phyloP scores from a whole-genome alignment of 2,888 invertebrate species.

The Orthonychiurus folsomi region DNA sequence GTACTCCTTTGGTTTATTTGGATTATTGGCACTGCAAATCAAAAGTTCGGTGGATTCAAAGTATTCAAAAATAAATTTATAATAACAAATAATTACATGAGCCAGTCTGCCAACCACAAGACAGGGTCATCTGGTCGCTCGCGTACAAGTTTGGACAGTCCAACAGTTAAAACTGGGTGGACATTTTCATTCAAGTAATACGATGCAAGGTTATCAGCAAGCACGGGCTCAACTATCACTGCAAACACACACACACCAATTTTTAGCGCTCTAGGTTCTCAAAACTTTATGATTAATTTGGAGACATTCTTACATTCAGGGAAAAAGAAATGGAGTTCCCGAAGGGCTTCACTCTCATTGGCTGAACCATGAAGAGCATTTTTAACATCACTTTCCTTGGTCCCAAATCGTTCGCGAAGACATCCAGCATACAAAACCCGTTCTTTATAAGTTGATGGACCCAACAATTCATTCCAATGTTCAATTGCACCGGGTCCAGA shows the following conservation, averaged over 20 bases:
- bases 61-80: no score
- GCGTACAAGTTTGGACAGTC: conserved; percentile 45
- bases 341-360: conserved; percentile 54
- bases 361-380: conserved; percentile 76
- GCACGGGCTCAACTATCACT: conserved; percentile 69
- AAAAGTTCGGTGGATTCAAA: no score
- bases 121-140: conserved; percentile 34
- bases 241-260: conserved; percentile 26
- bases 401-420: conserved; percentile 63
- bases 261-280: conserved; percentile 1
- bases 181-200: conserved; percentile 62
- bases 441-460: conserved; percentile 48
- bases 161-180: conserved; percentile 52
- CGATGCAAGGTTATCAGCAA: conserved; percentile 53
- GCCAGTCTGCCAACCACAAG: conserved; percentile 50
- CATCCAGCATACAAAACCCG: conserved; percentile 58
- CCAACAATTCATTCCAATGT: conserved; percentile 63
- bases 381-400: conserved; percentile 54
- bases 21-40: conserved; percentile 53
- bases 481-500: conserved; percentile 60
- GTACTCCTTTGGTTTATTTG: conserved; percentile 54
- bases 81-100: no score
- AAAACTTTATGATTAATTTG: background rate
- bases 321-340: conserved; percentile 82
- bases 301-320: conserved; percentile 57